A percentile compares a stretch with the other conserved stretches of the same genome.
phyloP scores from a whole-genome alignment of 2,888 invertebrate species.

The Adelphocoris suturalis region DNA sequence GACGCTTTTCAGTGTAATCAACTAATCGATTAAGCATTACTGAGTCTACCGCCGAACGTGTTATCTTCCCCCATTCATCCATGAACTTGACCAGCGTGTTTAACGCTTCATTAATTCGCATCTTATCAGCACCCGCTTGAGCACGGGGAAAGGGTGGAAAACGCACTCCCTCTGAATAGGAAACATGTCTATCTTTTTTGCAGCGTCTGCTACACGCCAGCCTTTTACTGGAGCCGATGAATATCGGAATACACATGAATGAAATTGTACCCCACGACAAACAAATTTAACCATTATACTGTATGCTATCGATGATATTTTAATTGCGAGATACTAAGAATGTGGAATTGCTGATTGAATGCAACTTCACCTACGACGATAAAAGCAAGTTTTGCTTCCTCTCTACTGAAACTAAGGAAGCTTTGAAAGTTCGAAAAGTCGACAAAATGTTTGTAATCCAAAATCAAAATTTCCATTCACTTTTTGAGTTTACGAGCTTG shows the following conservation, averaged over 20 bases:
- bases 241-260: not conserved
- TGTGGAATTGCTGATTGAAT: no score
- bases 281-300: no score
- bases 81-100: constrained; percentile 62
- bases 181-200: constrained; percentile 25
- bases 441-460: no score
- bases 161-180: not conserved
- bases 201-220: not conserved
- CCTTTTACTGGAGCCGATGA: not conserved
- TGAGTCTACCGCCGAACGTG: not conserved
- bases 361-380: no score
- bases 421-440: no score
- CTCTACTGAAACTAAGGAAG: no score
- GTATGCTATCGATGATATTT: no score
- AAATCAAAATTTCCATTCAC: no score
- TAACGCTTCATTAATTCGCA: constrained; percentile 63
- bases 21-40: constrained; percentile 44
- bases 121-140: not conserved
- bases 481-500: no score
- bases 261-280: no score
- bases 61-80: constrained; percentile 45
- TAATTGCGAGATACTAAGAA: no score
- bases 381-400: no score
- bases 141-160: not conserved
- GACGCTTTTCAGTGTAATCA: constrained; percentile 44